Percentiles rank a stretch among this genome's conserved stretches.
Conservation (phyloP, 2,888 invertebrate species). For the Argynnis bischoffii region DNA sequence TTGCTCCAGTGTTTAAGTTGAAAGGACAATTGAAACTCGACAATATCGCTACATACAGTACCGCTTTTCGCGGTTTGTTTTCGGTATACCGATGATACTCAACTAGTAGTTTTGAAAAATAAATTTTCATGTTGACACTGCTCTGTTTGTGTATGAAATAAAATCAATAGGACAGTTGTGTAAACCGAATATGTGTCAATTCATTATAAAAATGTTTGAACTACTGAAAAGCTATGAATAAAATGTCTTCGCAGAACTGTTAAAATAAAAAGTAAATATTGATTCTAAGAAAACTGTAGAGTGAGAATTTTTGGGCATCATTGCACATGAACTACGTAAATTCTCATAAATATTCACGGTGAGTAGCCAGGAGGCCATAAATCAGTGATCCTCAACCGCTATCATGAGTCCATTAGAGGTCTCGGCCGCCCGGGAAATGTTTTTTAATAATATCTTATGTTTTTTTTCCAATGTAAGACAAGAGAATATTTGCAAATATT, state of each 20-base stretch:
- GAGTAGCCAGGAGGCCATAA: conserved; percentile 68
- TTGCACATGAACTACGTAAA: conserved; percentile 50
- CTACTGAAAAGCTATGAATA: too few relatives aligned
- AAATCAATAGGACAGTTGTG: conserved; percentile 26
- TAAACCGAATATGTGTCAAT: conserved; percentile 4
- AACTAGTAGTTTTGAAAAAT: conserved; percentile 47
- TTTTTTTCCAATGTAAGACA: not conserved
- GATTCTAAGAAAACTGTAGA: not conserved
- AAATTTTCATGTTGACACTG: conserved; percentile 42
- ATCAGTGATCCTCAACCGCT: conserved; percentile 67
- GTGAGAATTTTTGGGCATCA: conserved; percentile 13
- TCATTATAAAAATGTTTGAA: not conserved
- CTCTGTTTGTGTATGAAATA: conserved; percentile 32
- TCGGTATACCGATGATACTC: conserved; percentile 41
- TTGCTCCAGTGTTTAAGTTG: conserved; percentile 78
- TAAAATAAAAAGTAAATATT: not conserved
- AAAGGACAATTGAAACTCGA: conserved; percentile 75
- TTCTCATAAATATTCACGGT: conserved; percentile 69
- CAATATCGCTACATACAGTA: conserved; percentile 51
- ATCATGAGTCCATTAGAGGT: conserved; percentile 72
- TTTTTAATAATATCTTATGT: conserved; percentile 17
- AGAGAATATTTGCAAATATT: too few relatives aligned
- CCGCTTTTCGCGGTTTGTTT: conserved; percentile 51
- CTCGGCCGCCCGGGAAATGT: conserved; percentile 25
- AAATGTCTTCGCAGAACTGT: not conserved